phyloP scores from a whole-genome alignment of 2,113 vertebrate species.

The Sarotherodon lohbergeri region DNA sequence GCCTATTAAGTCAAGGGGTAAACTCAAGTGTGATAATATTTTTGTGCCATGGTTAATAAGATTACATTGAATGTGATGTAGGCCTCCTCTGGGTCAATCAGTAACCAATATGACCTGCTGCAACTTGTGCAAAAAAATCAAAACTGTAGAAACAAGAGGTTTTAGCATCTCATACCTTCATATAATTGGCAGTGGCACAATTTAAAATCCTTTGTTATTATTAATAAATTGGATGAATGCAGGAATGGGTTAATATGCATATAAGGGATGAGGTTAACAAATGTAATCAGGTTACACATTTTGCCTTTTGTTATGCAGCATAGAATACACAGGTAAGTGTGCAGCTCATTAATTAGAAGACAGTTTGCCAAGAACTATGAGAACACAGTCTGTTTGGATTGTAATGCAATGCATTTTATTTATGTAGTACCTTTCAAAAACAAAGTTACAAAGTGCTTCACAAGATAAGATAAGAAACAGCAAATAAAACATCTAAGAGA shows the following conservation, averaged over 20 bases:
- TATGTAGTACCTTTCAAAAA: background rate
- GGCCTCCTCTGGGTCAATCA: background rate
- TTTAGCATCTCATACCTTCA: background rate
- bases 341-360: background rate
- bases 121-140: background rate
- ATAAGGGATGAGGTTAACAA: background rate
- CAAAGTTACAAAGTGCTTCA: background rate
- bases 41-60: background rate
- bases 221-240: background rate
- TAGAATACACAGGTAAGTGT: background rate
- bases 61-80: background rate
- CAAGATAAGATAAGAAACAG: background rate
- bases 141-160: background rate
- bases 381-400: background rate
- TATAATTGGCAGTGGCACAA: background rate
- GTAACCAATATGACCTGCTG: background rate
- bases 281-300: background rate
- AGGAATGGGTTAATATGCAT: background rate
- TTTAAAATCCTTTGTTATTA: fast-evolving
- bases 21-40: background rate
- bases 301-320: background rate
- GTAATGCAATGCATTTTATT: background rate
- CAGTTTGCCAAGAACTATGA: background rate
- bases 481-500: background rate
- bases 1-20: background rate